Base-by-base conservation (phyloP, 2,888 invertebrate species). In the Ophioninae sp. region DNA sequence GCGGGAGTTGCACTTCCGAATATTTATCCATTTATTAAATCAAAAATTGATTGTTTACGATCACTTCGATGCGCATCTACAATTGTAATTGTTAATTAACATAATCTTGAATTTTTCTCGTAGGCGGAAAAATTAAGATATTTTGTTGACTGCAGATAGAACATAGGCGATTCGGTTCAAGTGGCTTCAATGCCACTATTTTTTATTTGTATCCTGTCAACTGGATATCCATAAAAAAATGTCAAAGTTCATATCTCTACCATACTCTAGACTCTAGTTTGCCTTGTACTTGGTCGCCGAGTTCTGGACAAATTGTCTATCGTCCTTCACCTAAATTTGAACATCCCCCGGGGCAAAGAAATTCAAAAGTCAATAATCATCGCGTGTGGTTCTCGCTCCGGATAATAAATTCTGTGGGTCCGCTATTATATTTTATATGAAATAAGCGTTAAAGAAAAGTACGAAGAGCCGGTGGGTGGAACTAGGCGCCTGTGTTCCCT, bases 331-430 rank as follows among this genome's bases (percentile, higher is more conserved):
- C 63, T 58, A 76, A 72, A 56, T 71, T 74, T 79, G 44, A n/a
- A 69, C 41, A 67, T n/a, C 17, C 17, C 17, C 51, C 41, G 23
- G 44, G 44, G 10, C 30, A n/a, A 22, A 61, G 37, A 58, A 58
- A 10, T 20, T 67, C 59, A 65, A 58, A 58, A 51, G 81, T 77
- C 72, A 41, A 63, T 51, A 80, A 75, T 67, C 73, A 68, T 76
- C 67, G 23, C 17, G 6, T 75, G 51, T 63, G 69, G 59, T 67
- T 22, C 23, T 2, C 30, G 51, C 37, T 65, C 20, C 74, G n/a
- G 39, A 13, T 63, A 51, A 51, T 69, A 78, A 71, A 69, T 59
- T 64, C 41, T 61, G 65, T 63, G 41, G 71, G 22, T 67, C 61
- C 51, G 51, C 56, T 72, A 80, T 80, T 67, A 56, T 67, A 80